Base-by-base conservation (phyloP, 1,140 invertebrate species). In the Papilio polyxenes region DNA sequence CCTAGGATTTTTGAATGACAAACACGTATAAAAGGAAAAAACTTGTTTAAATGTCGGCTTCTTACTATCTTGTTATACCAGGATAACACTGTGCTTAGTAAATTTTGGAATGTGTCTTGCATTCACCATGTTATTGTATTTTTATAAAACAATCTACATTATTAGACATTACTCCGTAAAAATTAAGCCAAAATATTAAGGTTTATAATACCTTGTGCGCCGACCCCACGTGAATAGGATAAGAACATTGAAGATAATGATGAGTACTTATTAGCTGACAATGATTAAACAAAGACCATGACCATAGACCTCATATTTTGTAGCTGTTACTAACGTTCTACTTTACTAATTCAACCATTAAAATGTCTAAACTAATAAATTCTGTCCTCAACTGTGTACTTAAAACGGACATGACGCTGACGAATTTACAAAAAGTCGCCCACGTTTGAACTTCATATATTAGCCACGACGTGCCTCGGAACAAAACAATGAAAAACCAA, bases 1-100 rank as follows among this genome's bases (percentile, higher is more conserved):
- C 15, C 44, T 72, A n/a, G 49, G 48, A 51, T 51, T 77, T 77
- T 77, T 56, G 51, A 23, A 53, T 77, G 75, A 79, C 76, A 79
- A 79, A 62, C 31, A 17, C 49, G 31, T 31, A 77, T 17, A 77
- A 77, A 72, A 31, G 23, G 23, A 65, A 65, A 13, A 31, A 4
- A 37, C 3, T n/a, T 31, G 8, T 20, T 51, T n/a, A 59, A 59
- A 59, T 20, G 56, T 59, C 2, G 7, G 8, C 56, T 9, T 20
- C 8, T 53, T 53, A 31, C 40, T 44, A 7, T 44, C 40, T 44
- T 44, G 40, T 44, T 44, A 44, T 6, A 44, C 4, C 40, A 44
- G 7, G 7, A 44, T 44, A 44, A 44, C 40, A 7, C 40, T 44
- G 40, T 44, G 40, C 40, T 44, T 6, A 44, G 40, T 44, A 4